Evolutionary conservation across 1,140 invertebrate species (phyloP).

Genomic region (Drosophila micromelanica): DNA sequence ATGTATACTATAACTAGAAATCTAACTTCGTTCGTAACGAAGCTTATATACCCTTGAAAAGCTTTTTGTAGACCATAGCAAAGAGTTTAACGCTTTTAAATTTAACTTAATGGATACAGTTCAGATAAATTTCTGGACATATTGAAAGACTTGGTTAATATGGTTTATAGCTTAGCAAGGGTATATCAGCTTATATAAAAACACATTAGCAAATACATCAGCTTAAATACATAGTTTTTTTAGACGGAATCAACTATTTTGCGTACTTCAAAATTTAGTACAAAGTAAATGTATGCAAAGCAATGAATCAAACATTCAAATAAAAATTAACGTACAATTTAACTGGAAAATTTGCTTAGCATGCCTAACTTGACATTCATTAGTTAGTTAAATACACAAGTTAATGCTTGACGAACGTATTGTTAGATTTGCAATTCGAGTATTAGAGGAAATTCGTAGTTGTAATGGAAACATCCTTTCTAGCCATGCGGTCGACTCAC

Average conservation of each 20-base stretch:
- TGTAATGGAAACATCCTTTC: conserved; percentile 5
- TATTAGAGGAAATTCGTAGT: conserved; percentile 63
- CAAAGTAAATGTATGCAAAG: conserved; percentile 21
- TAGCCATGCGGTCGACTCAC: conserved; percentile 60
- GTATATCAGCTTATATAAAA: conserved; percentile 18
- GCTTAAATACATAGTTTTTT: conserved; percentile 29
- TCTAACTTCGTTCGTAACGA: too few relatives aligned
- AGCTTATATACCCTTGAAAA: conserved; percentile 12
- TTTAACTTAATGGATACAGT: too few relatives aligned
- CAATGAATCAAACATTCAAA: conserved; percentile 10
- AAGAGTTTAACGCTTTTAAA: too few relatives aligned
- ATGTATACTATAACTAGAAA: conserved; percentile 19
- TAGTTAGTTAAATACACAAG: conserved; percentile 45
- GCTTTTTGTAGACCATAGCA: too few relatives aligned
- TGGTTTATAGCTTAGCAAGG: background rate
- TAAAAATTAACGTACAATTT: conserved; percentile 9
- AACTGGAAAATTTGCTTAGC: conserved; percentile 14
- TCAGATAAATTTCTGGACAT: too few relatives aligned
- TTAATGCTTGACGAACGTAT: conserved; percentile 26
- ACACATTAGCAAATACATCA: conserved; percentile 17
- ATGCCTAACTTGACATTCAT: conserved; percentile 26
- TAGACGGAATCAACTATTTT: conserved; percentile 43
- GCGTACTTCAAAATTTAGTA: conserved; percentile 51
- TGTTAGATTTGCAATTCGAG: conserved; percentile 60
- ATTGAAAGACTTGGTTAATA: too few relatives aligned